Evolutionary conservation across 1,140 invertebrate genomes (phyloP).

Genomic region (Drosophila kanapiae): DNA sequence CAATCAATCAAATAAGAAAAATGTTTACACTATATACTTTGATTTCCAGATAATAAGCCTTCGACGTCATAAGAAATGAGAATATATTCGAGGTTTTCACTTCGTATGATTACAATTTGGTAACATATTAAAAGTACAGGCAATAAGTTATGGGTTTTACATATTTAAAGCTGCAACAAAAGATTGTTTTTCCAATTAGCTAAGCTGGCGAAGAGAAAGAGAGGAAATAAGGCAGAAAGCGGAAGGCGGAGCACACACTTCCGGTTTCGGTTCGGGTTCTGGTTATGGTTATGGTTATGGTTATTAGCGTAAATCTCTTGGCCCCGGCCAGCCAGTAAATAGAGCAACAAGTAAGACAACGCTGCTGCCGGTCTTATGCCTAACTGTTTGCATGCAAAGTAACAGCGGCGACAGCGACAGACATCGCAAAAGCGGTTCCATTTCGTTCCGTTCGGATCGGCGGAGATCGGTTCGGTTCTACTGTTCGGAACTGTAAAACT

Average conservation of each 20-base stretch:
- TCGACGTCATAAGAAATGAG: neutral
- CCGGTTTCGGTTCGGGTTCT: slow-evolving; percentile 33
- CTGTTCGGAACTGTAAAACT: slow-evolving; percentile 38
- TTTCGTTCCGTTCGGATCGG: slow-evolving; percentile 40
- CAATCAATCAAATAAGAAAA: slow-evolving; percentile 17
- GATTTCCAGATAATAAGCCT: slow-evolving; percentile 1
- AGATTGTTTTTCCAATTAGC: slow-evolving; percentile 30
- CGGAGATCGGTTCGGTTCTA: slow-evolving; percentile 30
- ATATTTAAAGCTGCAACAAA: slow-evolving; percentile 5
- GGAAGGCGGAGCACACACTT: slow-evolving; percentile 33
- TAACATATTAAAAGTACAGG: neutral
- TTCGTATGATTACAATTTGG: neutral
- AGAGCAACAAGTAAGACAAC: slow-evolving; percentile 66
- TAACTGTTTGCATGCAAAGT: slow-evolving; percentile 73
- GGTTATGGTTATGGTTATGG: slow-evolving; percentile 22
- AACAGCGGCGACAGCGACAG: slow-evolving; percentile 44
- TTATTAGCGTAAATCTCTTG: slow-evolving; percentile 55
- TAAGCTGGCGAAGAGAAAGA: slow-evolving; percentile 1
- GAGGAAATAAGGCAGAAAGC: slow-evolving; percentile 1
- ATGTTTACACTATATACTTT: neutral
- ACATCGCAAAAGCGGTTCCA: slow-evolving; percentile 24
- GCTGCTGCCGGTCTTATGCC: slow-evolving; percentile 23
- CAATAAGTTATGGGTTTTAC: neutral
- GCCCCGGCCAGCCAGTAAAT: slow-evolving; percentile 61
- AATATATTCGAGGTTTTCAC: neutral